Base-by-base conservation (phyloP, 2,888 invertebrate genomes). In the Macrostomum cliftonense region DNA sequence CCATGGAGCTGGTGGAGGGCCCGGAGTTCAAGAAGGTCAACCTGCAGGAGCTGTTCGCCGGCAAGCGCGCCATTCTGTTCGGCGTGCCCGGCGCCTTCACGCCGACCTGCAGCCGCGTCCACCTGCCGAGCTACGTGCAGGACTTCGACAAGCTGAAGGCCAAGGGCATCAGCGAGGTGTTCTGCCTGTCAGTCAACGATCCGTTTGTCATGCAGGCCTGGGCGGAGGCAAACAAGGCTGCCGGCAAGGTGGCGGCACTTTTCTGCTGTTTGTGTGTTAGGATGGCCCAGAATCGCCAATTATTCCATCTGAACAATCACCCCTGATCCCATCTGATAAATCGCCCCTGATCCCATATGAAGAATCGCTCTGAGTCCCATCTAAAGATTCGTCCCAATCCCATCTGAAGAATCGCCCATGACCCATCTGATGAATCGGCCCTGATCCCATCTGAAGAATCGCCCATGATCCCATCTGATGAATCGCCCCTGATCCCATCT, bases 121-220 rank as follows among this genome's bases (percentile, higher is more conserved):
- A 87, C 72, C 75, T 86, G 57, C 89, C 89, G 12, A 85, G 87
- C 1, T 91, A 82, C 62, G 75, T 91, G 2, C 70, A 78, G 56
- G 78, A 78, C 60, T 80, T 81, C 2, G 80, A 78, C 36, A 77
- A 79, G 51, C 61, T 89, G 52, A 85, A 83, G 67, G 63, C 73
- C 0, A 80, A 83, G 52, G 85, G 85, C 2, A 73, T 85, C 1
- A 69, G 74, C 39, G 84, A 85, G 63, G 81, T 91, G 36, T 76
- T 81, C 38, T 91, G 91, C 63, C 73, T 91, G 13, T 79, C 86
- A 37, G 84, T 89, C 1, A 91, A 91, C 64, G 91, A 91, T 71
- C 85, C 89, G 0, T 91, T 88, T 67, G 91, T 91, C 2, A 87
- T 88, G 86, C 79, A 79, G 7, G 88, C 88, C 0, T 91, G 89